A percentile compares a stretch with the other conserved stretches of the same genome.
Conservation (phyloP, 2,113 vertebrate genomes). For the Clupea harengus region DNA sequence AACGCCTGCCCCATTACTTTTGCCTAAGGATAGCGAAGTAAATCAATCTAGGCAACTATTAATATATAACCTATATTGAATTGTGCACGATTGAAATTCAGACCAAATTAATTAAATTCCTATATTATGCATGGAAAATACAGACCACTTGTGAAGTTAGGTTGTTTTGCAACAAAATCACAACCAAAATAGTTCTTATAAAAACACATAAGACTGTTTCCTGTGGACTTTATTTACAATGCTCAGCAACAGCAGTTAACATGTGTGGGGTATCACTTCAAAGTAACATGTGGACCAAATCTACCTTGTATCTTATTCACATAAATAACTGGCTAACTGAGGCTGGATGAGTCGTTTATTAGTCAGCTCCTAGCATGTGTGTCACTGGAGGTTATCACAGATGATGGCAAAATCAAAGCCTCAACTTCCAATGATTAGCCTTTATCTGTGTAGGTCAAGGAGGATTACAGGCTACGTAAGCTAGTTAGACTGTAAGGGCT, state of each 20-base stretch:
- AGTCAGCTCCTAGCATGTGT: neutral
- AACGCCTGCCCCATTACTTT: neutral
- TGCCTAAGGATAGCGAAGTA: neutral
- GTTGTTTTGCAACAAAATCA: neutral
- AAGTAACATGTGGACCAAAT: neutral
- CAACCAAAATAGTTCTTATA: neutral
- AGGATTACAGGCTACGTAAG: slow-evolving; percentile 25
- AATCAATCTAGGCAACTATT: neutral
- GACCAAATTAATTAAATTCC: neutral
- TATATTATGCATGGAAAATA: neutral
- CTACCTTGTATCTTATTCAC: neutral
- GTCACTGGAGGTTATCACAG: slow-evolving; percentile 14
- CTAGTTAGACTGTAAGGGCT: slow-evolving; percentile 16
- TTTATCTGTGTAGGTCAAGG: slow-evolving; percentile 19
- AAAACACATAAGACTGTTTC: neutral
- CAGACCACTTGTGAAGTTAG: neutral
- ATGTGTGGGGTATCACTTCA: neutral
- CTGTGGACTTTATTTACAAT: neutral
- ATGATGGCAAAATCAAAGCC: slow-evolving; percentile 25
- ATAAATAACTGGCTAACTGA: neutral
- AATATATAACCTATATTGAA: neutral
- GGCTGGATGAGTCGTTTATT: neutral
- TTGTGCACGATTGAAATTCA: neutral
- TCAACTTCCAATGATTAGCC: neutral
- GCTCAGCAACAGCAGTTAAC: neutral